These are phyloP conservation scores for Xestia c-nigrum DNA, from an alignment of 2,888 invertebrate species.

Conservation along the genomic window DNA sequence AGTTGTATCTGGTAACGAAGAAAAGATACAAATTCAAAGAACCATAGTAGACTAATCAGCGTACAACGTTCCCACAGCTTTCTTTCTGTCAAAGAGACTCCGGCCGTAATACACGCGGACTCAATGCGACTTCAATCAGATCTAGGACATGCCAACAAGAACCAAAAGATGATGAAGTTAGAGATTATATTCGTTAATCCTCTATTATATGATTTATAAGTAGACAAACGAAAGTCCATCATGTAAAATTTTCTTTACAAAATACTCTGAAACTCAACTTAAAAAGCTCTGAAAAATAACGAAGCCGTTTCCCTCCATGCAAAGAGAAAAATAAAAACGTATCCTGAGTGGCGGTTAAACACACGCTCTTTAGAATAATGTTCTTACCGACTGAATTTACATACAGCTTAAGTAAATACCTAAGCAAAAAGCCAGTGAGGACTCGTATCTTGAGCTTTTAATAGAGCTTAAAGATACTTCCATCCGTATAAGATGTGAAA, in stretches of 20 bases:
- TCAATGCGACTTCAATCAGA: neutral
- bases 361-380: constrained; percentile 54
- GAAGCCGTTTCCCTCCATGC: constrained; percentile 41
- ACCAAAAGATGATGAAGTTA: neutral
- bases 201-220: neutral
- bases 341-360: constrained; percentile 40
- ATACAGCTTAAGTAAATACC: constrained; percentile 56
- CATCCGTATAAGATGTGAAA: constrained; percentile 4
- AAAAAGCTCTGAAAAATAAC: constrained; percentile 43
- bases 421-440: constrained; percentile 57
- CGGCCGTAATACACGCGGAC: neutral
- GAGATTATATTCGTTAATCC: neutral
- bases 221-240: neutral
- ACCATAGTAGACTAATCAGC: neutral
- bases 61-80: neutral
- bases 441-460: constrained; percentile 49
- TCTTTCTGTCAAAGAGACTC: neutral
- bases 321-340: constrained; percentile 53
- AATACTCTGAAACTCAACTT: constrained; percentile 21
- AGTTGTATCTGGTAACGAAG: neutral
- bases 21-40: neutral
- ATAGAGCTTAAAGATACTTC: constrained; percentile 36
- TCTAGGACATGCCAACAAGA: neutral
- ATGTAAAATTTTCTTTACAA: constrained; percentile 1
- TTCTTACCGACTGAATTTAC: constrained; percentile 59